Conservation (phyloP, 30 jellyfish, hydroid and myxozoan species). For the Rhopilema esculentum region DNA sequence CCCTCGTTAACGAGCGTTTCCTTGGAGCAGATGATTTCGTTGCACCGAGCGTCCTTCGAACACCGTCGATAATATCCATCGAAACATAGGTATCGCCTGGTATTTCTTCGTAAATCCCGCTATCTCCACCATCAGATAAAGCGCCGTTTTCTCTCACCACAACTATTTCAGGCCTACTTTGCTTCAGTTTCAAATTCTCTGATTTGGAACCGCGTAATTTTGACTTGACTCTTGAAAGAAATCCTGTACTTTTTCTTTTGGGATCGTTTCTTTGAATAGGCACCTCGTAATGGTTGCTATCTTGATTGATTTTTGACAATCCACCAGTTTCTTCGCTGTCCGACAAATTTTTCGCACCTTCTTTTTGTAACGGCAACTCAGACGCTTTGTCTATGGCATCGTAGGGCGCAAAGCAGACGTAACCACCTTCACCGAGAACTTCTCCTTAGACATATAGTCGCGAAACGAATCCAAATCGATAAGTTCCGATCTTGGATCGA, state of each 20-base stretch:
- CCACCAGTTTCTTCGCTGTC: background rate
- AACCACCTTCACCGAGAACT: constrained; percentile 22
- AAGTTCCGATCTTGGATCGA: constrained; percentile 4
- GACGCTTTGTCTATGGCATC: constrained; percentile 4
- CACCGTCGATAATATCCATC: constrained; percentile 69
- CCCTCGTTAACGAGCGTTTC: constrained; percentile 38
- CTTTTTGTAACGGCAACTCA: background rate
- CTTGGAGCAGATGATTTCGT: constrained; percentile 14
- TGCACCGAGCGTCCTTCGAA: constrained; percentile 48
- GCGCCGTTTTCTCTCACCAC: constrained; percentile 60
- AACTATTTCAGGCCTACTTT: constrained; percentile 58
- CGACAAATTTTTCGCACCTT: background rate
- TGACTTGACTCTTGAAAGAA: constrained; percentile 42
- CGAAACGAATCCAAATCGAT: constrained; percentile 35
- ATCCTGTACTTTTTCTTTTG: constrained; percentile 50
- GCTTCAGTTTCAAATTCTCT: constrained; percentile 6
- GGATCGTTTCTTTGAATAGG: constrained; percentile 26
- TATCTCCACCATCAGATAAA: constrained; percentile 73
- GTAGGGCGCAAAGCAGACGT: constrained; percentile 40
- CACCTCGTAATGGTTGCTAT: constrained; percentile 1
- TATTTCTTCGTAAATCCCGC: constrained; percentile 75
- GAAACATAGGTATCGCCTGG: constrained; percentile 70
- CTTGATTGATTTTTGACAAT: background rate
- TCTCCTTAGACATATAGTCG: constrained; percentile 37
- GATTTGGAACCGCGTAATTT: constrained; percentile 45